Base-by-base conservation (phyloP, 1,140 invertebrate genomes). In the Neodiprion lecontei region DNA sequence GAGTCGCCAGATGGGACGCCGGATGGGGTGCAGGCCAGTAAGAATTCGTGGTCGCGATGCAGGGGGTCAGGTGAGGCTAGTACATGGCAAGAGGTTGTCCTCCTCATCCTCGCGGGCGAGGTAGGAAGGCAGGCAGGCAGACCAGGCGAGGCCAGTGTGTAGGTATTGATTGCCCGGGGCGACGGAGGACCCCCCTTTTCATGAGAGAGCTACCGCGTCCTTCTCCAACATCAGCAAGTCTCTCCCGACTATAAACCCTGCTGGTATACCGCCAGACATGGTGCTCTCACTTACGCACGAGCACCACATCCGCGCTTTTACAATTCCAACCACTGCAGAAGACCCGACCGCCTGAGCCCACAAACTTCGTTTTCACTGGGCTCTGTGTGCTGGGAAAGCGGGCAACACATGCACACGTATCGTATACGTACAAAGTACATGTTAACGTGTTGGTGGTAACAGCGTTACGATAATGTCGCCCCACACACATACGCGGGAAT, bases 1-100 rank as follows among this genome's bases (percentile, higher is more conserved):
- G 87, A 87, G 86, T 88, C 87, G 73, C 73, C 75, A 74, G 75
- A 76, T 79, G 76, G 83, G 83, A 85, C 81, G 82, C 79, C 80
- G 79, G 53, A 67, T 72, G 77, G 67, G 72, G 70, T 73, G 50
- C 2, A 40, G 28, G 28, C 28, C 28, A 47, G 72, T 17, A 40
- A 66, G 49, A 61, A 17, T 17, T 23, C 49, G 73, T 40, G 73
- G 73, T 40, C 67, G 53, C 53, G 9, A 61, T 61, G 53, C 53
- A 61, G 53, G 53, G 53, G 53, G 53, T 61, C 53, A 61, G 53
- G 53, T 61, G 53, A 61, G 53, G 53, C 53, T 61, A 61, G 53
- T 5, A 5, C 11, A 61, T 14, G n/a, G 53, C 53, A 61, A 61
- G 53, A 61, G n/a, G 53, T 40, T 40, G 28, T 40, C 28, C 28